Base-by-base conservation (phyloP, 2,888 invertebrate species). In the Aricia artaxerxes region DNA sequence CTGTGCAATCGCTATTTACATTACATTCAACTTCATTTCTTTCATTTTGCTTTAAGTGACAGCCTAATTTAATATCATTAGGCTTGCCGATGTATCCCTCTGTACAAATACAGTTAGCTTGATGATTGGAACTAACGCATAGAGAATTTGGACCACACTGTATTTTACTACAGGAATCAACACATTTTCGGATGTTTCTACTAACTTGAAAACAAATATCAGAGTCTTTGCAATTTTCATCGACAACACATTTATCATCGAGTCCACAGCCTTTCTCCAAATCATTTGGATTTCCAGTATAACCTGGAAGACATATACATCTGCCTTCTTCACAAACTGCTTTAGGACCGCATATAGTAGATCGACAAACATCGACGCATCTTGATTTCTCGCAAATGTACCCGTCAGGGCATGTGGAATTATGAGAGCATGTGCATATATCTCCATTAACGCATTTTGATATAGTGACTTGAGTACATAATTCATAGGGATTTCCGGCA, bases 101-200 rank as follows among this genome's bases (percentile, higher is more conserved):
- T 40, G 97, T 95, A 87, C 98, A 98, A 81, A 98, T 96, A 87
- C 98, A 98, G 57, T 97, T 96, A 1, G 98, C 97, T 82, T 97
- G 95, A 89, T 98, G 98, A 86, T 97, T 97, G 85, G 97, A 96
- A 24, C 97, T 96, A 7, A 98, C 96, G 87, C 98, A 98, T 1
- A 98, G 90, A 3, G 98, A 98, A 89, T 98, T 98, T 0, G 98
- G 98, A 13, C 98, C 98, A 87, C 98, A 98, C 85, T 98, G 98
- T 57, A 97, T 95, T 91, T 97, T 97, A 82, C 97, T 96, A 86
- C 98, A 98, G 0, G 97, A 97, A 87, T 98, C 98, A 3, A 98
- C 96, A 89, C 98, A 98, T 90, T 97, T 97, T 79, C 98, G 95
- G 4, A 96, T 88, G 49, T 96, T 97, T 92, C 96, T 97, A 77